phyloP scores from a whole-genome alignment of 2,113 vertebrate species.

The Dipodomys merriami region DNA sequence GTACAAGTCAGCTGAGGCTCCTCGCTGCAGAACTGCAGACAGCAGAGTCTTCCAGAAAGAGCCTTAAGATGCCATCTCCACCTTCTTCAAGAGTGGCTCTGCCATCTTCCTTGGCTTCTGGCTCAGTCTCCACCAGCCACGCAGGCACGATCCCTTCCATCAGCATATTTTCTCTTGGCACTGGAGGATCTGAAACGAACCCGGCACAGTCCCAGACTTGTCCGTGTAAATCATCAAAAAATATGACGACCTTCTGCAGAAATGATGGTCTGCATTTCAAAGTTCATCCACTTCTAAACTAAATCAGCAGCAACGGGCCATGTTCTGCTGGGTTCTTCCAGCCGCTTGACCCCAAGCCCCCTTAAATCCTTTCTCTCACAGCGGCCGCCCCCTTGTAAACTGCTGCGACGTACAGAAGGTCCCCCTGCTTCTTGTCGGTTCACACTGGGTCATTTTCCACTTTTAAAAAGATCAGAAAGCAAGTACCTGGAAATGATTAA shows the following conservation, averaged over 20 bases:
- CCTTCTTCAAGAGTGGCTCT: background rate
- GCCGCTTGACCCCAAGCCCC: constrained; percentile 58
- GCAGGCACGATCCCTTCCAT: constrained; percentile 64
- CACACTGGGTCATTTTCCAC: background rate
- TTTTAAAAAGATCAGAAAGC: constrained; percentile 22
- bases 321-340: constrained; percentile 53
- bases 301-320: background rate
- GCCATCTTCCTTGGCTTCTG: background rate
- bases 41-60: background rate
- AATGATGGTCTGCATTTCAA: constrained; percentile 66
- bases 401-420: background rate
- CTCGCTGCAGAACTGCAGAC: background rate
- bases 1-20: background rate
- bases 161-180: constrained; percentile 80
- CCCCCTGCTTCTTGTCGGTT: background rate
- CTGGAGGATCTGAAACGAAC: constrained; percentile 67
- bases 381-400: constrained; percentile 2
- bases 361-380: constrained; percentile 56
- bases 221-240: constrained; percentile 80
- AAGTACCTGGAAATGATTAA: constrained; percentile 13
- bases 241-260: constrained; percentile 79
- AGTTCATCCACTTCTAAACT: constrained; percentile 69
- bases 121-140: background rate
- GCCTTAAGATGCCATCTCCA: background rate
- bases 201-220: constrained; percentile 68